Percentiles rank a stretch among this genome's conserved stretches.
phyloP scores from a whole-genome alignment of 2,797 vertebrate genomes.

The Aeoliscus strigatus region DNA sequence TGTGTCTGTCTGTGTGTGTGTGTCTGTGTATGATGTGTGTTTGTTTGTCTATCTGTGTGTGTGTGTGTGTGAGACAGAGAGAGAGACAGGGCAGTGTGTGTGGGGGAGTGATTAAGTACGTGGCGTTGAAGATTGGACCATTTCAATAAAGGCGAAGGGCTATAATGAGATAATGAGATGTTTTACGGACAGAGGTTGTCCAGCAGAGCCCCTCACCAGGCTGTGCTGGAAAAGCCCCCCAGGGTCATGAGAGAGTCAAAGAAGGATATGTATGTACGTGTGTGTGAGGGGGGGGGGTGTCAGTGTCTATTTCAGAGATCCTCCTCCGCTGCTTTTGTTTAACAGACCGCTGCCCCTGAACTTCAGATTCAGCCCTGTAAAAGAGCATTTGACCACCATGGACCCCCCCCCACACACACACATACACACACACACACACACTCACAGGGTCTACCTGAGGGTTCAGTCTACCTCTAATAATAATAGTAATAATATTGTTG shows the following conservation, averaged over 20 bases:
- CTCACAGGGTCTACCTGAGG: too few relatives aligned
- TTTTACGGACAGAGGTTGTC: constrained; percentile 39
- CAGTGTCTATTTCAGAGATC: constrained; percentile 42
- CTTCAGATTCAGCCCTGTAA: constrained; percentile 55
- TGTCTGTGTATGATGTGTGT: too few relatives aligned
- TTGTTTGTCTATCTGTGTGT: too few relatives aligned
- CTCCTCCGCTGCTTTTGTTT: constrained; percentile 52
- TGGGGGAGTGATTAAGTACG: constrained; percentile 31
- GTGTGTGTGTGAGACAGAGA: too few relatives aligned
- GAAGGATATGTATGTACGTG: constrained; percentile 58
- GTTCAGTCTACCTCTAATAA: too few relatives aligned
- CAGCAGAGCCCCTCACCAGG: constrained; percentile 50
- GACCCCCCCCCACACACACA: too few relatives aligned
- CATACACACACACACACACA: constrained; percentile 22
- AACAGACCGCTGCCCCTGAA: constrained; percentile 57
- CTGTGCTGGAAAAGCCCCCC: constrained; percentile 49
- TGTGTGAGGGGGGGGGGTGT: constrained; percentile 29
- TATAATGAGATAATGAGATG: constrained; percentile 54
- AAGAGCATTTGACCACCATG: not conserved
- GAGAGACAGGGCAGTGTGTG: too few relatives aligned
- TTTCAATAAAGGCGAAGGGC: constrained; percentile 30
- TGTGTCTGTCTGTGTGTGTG: too few relatives aligned
- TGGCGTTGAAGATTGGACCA: constrained; percentile 15
- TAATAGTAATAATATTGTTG: too few relatives aligned
- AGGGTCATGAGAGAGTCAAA: constrained; percentile 70